Percentiles rank a stretch among this genome's conserved stretches.
These are phyloP conservation scores for Smutsia temminckii DNA, from an alignment of 2,797 vertebrate species.

Conservation along the genomic window DNA sequence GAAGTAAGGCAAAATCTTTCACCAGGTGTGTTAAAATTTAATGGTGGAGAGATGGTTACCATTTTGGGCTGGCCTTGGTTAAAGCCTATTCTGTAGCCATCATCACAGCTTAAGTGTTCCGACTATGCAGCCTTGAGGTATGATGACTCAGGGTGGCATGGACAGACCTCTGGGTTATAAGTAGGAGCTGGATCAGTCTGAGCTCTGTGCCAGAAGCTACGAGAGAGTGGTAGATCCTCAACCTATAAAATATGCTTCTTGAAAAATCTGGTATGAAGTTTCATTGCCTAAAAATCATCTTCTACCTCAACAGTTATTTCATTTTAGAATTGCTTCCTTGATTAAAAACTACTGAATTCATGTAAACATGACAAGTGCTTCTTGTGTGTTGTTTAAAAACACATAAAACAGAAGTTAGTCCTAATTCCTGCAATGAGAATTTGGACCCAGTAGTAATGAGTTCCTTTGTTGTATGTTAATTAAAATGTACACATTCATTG, in stretches of 20 bases:
- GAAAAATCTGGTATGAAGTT: not conserved
- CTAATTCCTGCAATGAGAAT: constrained; percentile 7
- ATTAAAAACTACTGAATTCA: not conserved
- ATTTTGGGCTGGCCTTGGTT: not conserved
- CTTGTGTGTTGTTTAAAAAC: constrained; percentile 26
- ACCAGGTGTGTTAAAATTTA: not conserved
- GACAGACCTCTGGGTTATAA: not conserved
- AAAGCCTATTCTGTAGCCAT: not conserved
- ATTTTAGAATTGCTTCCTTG: not conserved
- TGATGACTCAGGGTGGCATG: not conserved
- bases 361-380: not conserved
- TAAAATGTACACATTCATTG: constrained; percentile 51
- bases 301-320: not conserved
- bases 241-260: not conserved
- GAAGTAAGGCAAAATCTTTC: not conserved
- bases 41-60: not conserved
- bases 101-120: not conserved
- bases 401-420: constrained; percentile 4
- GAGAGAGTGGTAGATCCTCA: not conserved
- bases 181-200: not conserved
- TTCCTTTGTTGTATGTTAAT: constrained; percentile 54
- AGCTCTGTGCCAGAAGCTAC: not conserved
- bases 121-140: not conserved
- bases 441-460: constrained; percentile 50
- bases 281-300: not conserved